Evolutionary conservation across 2,113 vertebrate genomes (phyloP).

Genomic region (Tapirus terrestris): DNA sequence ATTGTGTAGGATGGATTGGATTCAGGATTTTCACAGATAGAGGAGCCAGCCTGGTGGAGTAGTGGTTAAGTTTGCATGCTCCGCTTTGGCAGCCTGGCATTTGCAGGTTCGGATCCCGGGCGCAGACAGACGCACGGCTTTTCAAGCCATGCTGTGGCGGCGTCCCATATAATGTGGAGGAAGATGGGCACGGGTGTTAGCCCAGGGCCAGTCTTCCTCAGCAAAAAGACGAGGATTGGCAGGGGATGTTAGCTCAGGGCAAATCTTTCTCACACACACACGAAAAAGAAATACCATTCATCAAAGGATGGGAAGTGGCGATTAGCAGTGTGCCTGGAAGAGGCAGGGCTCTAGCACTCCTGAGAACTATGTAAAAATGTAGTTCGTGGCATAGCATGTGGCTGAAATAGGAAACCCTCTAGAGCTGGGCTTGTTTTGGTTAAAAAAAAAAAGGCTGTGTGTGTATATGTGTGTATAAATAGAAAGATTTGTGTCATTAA

Average conservation of each 20-base stretch:
- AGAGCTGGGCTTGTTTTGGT: not conserved
- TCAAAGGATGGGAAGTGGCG: not conserved
- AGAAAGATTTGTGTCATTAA: constrained; percentile 40
- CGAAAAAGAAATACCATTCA: not conserved
- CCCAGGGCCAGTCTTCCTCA: no score
- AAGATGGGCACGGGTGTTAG: no score
- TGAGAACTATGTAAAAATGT: not conserved
- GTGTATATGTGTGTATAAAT: not conserved
- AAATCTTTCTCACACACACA: no score
- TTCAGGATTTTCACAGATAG: not conserved
- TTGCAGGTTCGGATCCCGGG: no score
- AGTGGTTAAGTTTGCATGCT: no score
- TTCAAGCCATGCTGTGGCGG: no score
- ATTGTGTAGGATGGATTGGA: not conserved
- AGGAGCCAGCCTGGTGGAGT: no score
- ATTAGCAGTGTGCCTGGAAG: not conserved
- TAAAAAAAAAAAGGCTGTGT: not conserved
- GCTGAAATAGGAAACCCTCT: not conserved
- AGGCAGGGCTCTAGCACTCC: not conserved
- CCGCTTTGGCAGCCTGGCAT: no score
- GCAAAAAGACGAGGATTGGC: no score
- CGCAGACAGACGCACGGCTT: no score
- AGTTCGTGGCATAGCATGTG: not conserved
- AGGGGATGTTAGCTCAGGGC: no score
- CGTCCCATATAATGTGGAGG: no score